These are phyloP conservation scores for Venturia canescens DNA, from an alignment of 1,140 invertebrate species.

Conservation along the genomic window DNA sequence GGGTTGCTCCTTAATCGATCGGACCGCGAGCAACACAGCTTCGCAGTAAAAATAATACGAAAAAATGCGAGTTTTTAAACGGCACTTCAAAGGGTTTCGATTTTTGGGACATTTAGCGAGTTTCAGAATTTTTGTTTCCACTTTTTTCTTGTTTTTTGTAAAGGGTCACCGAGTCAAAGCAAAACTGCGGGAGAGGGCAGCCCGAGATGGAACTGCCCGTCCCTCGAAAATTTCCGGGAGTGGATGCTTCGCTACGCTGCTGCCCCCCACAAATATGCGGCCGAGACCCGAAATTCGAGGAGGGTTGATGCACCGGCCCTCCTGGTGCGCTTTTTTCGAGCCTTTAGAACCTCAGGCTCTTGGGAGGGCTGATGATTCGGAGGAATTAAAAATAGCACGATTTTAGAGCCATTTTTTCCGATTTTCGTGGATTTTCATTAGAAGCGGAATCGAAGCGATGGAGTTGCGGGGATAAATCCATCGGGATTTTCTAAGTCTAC, in stretches of 20 bases:
- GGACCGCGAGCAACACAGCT: neutral
- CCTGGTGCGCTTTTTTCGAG: neutral
- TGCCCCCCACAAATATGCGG: conserved; percentile 56
- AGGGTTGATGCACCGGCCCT: neutral
- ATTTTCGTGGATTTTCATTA: too few relatives aligned
- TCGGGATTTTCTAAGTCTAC: too few relatives aligned
- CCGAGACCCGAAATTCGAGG: conserved; percentile 58
- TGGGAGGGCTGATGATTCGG: too few relatives aligned
- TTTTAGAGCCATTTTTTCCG: too few relatives aligned
- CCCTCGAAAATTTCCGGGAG: conserved; percentile 44
- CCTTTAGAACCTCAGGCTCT: too few relatives aligned
- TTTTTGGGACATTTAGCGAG: neutral
- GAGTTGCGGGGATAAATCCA: too few relatives aligned
- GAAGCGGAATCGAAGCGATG: too few relatives aligned
- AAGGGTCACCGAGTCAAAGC: neutral
- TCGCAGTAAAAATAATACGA: too few relatives aligned
- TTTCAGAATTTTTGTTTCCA: too few relatives aligned
- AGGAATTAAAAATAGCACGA: too few relatives aligned
- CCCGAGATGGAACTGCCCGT: conserved; percentile 40
- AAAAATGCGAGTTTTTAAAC: neutral
- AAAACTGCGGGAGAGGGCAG: neutral
- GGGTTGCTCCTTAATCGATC: conserved; percentile 1
- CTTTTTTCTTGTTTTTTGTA: too few relatives aligned
- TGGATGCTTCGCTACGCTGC: conserved; percentile 51
- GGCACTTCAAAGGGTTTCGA: neutral